These are phyloP conservation scores for Epizoanthus illoricatus DNA, from an alignment of 92 coral and sea anemone species.

Conservation along the genomic window DNA sequence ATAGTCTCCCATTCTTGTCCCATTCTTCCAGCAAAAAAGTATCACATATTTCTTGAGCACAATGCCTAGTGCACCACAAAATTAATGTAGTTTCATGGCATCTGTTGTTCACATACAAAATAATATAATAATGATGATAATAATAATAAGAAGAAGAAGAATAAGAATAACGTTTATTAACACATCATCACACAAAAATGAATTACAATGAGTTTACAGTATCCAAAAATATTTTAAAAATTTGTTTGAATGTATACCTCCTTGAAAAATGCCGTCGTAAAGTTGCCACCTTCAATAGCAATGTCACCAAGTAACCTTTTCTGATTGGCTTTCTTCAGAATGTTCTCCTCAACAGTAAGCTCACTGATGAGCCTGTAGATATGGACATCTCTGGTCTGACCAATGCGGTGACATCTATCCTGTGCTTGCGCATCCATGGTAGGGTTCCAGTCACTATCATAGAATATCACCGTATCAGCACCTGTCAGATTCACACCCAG, in stretches of 20 bases:
- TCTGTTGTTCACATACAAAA: no score
- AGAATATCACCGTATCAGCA: conserved; percentile 95
- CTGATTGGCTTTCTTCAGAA: conserved; percentile 95
- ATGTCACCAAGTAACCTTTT: conserved; percentile 91
- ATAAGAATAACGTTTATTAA: not conserved
- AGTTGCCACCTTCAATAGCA: conserved; percentile 99
- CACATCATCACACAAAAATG: not conserved
- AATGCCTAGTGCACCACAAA: no score
- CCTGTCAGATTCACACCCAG: conserved; percentile 98
- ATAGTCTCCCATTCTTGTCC: no score
- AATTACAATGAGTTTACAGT: not conserved
- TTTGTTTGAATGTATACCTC: conserved; percentile 59
- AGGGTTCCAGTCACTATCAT: conserved; percentile 99
- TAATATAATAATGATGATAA: no score
- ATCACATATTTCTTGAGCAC: no score
- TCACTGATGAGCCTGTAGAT: conserved; percentile 96
- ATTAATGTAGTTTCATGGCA: not conserved
- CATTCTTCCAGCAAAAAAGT: no score
- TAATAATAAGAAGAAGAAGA: no score
- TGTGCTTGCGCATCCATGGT: conserved; percentile 99
- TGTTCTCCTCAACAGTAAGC: conserved; percentile 93
- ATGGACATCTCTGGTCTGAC: conserved; percentile 98
- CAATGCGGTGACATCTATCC: conserved; percentile 97
- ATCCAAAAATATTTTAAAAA: no score
- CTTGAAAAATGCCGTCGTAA: conserved; percentile 90